These are phyloP conservation scores for Barbus barbus DNA, from an alignment of 2,113 vertebrate species.

Conservation along the genomic window DNA sequence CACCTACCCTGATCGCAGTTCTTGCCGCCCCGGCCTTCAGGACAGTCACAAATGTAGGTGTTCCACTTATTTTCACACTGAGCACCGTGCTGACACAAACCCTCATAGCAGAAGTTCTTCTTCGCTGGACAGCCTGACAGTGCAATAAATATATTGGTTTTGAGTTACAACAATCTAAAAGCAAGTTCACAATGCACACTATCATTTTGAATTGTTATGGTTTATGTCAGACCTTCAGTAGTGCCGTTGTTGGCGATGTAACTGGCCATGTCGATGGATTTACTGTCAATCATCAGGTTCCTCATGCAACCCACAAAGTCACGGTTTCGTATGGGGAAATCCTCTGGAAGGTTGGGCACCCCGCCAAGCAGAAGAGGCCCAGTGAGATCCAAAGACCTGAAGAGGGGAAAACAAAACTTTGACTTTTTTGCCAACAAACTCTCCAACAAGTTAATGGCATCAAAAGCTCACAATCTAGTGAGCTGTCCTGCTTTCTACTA, in stretches of 20 bases:
- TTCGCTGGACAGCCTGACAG: constrained; percentile 84
- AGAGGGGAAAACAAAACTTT: constrained; percentile 20
- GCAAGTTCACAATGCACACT: neutral
- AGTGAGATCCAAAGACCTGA: constrained; percentile 92
- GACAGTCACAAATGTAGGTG: constrained; percentile 86
- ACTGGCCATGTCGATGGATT: constrained; percentile 87
- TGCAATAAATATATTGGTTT: neutral
- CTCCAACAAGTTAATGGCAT: neutral
- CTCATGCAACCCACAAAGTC: constrained; percentile 96
- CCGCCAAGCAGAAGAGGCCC: constrained; percentile 92
- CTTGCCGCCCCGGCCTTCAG: constrained; percentile 85
- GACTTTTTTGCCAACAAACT: too few species aligned
- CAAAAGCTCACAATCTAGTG: neutral
- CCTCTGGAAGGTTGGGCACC: constrained; percentile 93
- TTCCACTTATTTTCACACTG: constrained; percentile 89
- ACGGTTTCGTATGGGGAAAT: constrained; percentile 91
- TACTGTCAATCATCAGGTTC: constrained; percentile 89
- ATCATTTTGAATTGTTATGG: neutral
- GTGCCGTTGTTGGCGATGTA: constrained; percentile 97
- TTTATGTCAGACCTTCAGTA: constrained; percentile 76
- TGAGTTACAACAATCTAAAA: neutral
- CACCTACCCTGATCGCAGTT: constrained; percentile 91
- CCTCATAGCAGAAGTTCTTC: constrained; percentile 82
- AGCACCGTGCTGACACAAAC: constrained; percentile 87
- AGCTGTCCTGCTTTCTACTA: neutral